Conservation (phyloP, 2,113 vertebrate species). For the Dermatemys mawii region DNA sequence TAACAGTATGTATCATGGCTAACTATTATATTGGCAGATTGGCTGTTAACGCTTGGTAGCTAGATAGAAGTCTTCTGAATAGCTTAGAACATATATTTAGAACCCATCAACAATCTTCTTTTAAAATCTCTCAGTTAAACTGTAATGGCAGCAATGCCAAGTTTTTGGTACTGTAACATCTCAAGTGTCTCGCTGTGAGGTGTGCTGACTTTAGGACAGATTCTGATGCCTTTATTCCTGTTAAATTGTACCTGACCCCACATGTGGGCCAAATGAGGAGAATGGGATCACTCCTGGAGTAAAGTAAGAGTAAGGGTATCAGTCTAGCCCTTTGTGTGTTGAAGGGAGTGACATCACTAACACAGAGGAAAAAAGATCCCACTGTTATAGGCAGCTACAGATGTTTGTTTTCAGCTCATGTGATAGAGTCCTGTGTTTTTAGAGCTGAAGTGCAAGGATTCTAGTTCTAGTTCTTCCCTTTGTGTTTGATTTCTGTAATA, state of each 20-base stretch:
- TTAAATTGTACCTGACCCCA: neutral
- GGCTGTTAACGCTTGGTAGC: neutral
- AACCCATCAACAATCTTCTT: neutral
- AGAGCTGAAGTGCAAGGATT: neutral
- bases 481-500: neutral
- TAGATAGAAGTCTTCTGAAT: neutral
- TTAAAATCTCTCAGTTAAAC: neutral
- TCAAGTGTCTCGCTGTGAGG: neutral
- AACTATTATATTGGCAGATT: neutral
- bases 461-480: neutral
- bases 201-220: neutral
- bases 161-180: neutral
- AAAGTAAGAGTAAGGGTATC: neutral
- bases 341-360: neutral
- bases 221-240: neutral
- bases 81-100: neutral
- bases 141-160: neutral
- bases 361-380: neutral
- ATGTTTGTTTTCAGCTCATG: neutral
- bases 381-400: neutral
- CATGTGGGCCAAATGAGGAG: neutral
- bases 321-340: neutral
- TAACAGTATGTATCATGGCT: neutral
- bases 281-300: accelerated
- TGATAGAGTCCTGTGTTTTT: neutral